A percentile compares a stretch with the other conserved stretches of the same genome.
Evolutionary conservation across 2,797 vertebrate genomes (phyloP).

Genomic region (Novumbra hubbsi): DNA sequence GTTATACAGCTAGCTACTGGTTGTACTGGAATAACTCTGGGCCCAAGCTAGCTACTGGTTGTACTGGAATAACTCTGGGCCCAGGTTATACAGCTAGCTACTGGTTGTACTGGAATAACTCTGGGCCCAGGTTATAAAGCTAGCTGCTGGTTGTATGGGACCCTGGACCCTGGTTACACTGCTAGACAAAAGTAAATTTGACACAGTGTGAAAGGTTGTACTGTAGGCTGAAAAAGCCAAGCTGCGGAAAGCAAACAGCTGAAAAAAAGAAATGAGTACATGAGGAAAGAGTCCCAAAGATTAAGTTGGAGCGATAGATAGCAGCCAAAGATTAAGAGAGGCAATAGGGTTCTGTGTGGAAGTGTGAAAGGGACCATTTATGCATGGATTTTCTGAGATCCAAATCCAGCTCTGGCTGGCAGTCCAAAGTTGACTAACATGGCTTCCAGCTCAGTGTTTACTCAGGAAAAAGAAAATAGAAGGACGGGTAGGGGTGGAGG

Average conservation of each 20-base stretch:
- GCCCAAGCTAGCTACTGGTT: background rate
- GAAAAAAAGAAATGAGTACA: slow-evolving; percentile 26
- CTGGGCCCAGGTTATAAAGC: background rate
- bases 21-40: background rate
- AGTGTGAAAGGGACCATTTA: slow-evolving; percentile 54
- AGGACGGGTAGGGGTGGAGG: background rate
- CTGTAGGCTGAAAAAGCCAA: slow-evolving; percentile 1
- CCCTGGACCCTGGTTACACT: background rate
- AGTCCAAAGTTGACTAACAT: slow-evolving; percentile 8
- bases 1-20: no score
- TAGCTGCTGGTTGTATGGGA: background rate
- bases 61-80: background rate
- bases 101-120: background rate
- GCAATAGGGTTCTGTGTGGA: slow-evolving; percentile 31
- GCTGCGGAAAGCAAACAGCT: slow-evolving; percentile 6
- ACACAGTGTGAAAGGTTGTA: slow-evolving; percentile 1
- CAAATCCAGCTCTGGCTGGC: slow-evolving; percentile 33
- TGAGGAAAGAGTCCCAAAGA: background rate
- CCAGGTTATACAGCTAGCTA: background rate
- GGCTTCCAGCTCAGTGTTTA: slow-evolving; percentile 42
- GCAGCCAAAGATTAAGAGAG: slow-evolving; percentile 55
- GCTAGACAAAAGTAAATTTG: background rate
- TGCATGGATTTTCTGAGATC: background rate
- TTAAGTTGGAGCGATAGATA: slow-evolving; percentile 25
- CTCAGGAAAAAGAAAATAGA: slow-evolving; percentile 49